These are phyloP conservation scores for Atherix ibis DNA, from an alignment of 2,888 invertebrate genomes.

Conservation along the genomic window DNA sequence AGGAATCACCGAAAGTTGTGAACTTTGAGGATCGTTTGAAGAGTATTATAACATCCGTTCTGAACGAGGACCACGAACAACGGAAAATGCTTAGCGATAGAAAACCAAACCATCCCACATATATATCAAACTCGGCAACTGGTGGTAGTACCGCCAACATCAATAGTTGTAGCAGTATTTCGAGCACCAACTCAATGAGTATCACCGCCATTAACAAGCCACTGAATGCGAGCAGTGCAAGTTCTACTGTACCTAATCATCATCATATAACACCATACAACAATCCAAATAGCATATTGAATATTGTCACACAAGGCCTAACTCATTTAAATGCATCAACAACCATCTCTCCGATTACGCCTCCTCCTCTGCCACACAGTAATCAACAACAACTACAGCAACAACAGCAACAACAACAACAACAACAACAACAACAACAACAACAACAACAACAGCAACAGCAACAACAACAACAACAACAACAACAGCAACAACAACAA, in stretches of 20 bases:
- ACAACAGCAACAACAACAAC: slow-evolving; percentile 18
- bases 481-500: slow-evolving; percentile 20
- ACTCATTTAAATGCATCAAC: slow-evolving; percentile 31
- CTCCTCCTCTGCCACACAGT: slow-evolving; percentile 15
- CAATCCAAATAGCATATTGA: slow-evolving; percentile 27
- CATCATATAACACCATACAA: too few relatives aligned
- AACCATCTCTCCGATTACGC: slow-evolving; percentile 31
- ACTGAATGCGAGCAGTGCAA: slow-evolving; percentile 13
- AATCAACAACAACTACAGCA: slow-evolving; percentile 9
- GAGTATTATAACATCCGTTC: slow-evolving; percentile 69
- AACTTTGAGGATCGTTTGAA: slow-evolving; percentile 83
- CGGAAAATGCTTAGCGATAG: slow-evolving; percentile 20
- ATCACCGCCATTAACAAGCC: slow-evolving; percentile 15
- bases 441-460: too few relatives aligned
- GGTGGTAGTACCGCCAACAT: slow-evolving; percentile 30
- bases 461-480: slow-evolving; percentile 11
- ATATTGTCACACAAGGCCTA: slow-evolving; percentile 27
- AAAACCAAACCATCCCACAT: slow-evolving; percentile 17
- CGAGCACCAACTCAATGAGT: too few relatives aligned
- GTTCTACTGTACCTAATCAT: slow-evolving; percentile 12
- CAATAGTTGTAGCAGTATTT: too few relatives aligned
- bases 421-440: slow-evolving; percentile 19
- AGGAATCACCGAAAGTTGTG: slow-evolving; percentile 66
- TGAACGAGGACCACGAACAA: slow-evolving; percentile 64
- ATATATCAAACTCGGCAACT: slow-evolving; percentile 10